These are phyloP conservation scores for Sardinella longiceps DNA, from an alignment of 2,797 vertebrate species.

Conservation along the genomic window DNA sequence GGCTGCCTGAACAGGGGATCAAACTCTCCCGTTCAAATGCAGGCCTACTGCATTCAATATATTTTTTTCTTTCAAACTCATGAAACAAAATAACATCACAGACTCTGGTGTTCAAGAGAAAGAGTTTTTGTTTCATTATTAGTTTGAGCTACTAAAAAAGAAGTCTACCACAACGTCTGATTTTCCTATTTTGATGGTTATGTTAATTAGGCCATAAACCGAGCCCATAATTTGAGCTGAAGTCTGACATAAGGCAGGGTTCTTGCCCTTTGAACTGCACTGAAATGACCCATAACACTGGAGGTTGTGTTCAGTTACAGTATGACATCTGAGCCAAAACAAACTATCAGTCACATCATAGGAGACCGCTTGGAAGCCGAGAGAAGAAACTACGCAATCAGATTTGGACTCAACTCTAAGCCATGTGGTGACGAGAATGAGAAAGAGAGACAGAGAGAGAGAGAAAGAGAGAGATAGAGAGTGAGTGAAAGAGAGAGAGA, in stretches of 20 bases:
- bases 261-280: slow-evolving; percentile 15
- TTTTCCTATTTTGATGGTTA: slow-evolving; percentile 20
- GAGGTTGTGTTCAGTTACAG: not conserved
- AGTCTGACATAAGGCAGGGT: not conserved
- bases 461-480: not conserved
- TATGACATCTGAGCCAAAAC: slow-evolving; percentile 2
- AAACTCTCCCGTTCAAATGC: not conserved
- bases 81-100: slow-evolving; percentile 7
- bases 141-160: not conserved
- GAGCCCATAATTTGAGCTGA: not conserved
- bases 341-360: slow-evolving; percentile 22
- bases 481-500: not conserved
- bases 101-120: not conserved
- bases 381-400: slow-evolving; percentile 17
- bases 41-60: not conserved
- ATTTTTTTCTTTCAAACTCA: not conserved
- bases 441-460: not conserved
- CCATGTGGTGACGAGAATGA: not conserved
- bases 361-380: slow-evolving; percentile 11
- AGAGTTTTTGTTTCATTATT: slow-evolving; percentile 4
- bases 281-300: slow-evolving; percentile 4
- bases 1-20: not conserved
- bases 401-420: slow-evolving; percentile 13
- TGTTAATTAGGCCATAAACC: slow-evolving; percentile 18
- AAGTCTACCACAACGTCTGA: slow-evolving; percentile 23